Percentiles rank a stretch among this genome's conserved stretches.
Evolutionary conservation across 2,888 invertebrate genomes (phyloP).

Genomic region (Sminthurides aquaticus): DNA sequence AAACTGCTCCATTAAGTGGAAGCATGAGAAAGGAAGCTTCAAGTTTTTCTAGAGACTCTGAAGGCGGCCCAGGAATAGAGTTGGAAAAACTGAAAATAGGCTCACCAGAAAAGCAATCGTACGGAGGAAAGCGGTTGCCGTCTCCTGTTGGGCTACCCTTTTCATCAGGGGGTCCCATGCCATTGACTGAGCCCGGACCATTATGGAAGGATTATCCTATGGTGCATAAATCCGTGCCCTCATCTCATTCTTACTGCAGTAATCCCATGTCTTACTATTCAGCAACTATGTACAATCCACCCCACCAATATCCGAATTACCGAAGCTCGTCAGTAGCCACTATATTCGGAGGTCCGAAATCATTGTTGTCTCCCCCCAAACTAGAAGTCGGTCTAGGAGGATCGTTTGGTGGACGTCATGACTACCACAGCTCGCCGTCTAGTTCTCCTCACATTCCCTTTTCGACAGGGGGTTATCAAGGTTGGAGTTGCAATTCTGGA

Average conservation of each 20-base stretch:
- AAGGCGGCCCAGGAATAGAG: conserved; percentile 5
- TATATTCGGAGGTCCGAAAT: conserved; percentile 46
- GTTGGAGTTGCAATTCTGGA: conserved; percentile 47
- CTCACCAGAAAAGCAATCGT: conserved; percentile 15
- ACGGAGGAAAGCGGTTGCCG: background rate
- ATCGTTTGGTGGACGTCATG: conserved; percentile 46
- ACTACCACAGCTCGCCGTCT: conserved; percentile 55
- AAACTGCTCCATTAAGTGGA: background rate
- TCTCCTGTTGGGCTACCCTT: background rate
- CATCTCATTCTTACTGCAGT: conserved; percentile 20
- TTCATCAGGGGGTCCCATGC: background rate
- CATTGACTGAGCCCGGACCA: conserved; percentile 9
- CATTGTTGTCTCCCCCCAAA: conserved; percentile 57
- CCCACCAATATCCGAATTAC: conserved; percentile 14
- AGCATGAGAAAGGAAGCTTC: background rate
- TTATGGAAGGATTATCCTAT: conserved; percentile 31
- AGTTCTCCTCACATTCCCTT: background rate
- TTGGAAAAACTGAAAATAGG: conserved; percentile 35
- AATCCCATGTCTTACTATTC: conserved; percentile 8
- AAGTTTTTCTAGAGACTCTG: background rate
- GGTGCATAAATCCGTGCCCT: conserved; percentile 21
- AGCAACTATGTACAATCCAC: background rate
- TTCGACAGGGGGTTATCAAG: background rate
- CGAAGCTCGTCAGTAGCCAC: conserved; percentile 31
- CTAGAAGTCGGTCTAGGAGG: conserved; percentile 43